A percentile compares a stretch with the other conserved stretches of the same genome.
phyloP scores from a whole-genome alignment of 1,140 invertebrate genomes.

The Drosophila pseudoananassae region DNA sequence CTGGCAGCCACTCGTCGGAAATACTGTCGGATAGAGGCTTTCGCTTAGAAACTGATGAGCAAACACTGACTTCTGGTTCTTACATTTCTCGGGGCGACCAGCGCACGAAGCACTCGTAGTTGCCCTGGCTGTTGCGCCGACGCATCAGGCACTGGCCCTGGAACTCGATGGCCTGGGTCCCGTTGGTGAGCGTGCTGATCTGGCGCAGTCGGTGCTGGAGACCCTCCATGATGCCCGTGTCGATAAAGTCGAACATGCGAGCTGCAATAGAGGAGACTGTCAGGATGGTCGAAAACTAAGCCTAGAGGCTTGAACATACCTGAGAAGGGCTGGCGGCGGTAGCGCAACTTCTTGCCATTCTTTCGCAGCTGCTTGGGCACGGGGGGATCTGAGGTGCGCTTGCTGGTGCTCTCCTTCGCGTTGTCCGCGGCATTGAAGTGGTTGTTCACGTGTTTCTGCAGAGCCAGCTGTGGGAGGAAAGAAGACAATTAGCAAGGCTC shows the following conservation, averaged over 20 bases:
- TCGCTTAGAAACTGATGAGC: background rate
- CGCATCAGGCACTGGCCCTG: conserved; percentile 74
- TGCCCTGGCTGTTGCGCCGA: conserved; percentile 62
- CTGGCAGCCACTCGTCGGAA: conserved; percentile 79
- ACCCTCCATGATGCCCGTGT: conserved; percentile 94
- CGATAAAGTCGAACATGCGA: conserved; percentile 94
- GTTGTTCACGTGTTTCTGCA: conserved; percentile 96
- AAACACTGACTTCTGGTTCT: conserved; percentile 2
- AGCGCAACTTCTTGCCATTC: conserved; percentile 93
- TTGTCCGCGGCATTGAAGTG: conserved; percentile 92
- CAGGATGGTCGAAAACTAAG: background rate
- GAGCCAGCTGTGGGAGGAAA: conserved; percentile 87
- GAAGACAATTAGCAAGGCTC: background rate
- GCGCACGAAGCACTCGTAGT: conserved; percentile 72
- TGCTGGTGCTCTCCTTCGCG: conserved; percentile 85
- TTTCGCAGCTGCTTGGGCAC: conserved; percentile 91
- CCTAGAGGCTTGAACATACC: conserved; percentile 84
- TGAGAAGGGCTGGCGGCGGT: conserved; percentile 92
- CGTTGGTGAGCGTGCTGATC: conserved; percentile 85
- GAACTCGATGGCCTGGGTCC: conserved; percentile 75
- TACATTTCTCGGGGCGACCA: conserved; percentile 83
- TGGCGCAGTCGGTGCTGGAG: conserved; percentile 90
- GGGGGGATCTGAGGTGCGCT: conserved; percentile 86
- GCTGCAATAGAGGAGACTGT: conserved; percentile 84
- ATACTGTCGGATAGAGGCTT: conserved; percentile 45